phyloP scores from a whole-genome alignment of 2,113 vertebrate species.

The Anguilla japonica region DNA sequence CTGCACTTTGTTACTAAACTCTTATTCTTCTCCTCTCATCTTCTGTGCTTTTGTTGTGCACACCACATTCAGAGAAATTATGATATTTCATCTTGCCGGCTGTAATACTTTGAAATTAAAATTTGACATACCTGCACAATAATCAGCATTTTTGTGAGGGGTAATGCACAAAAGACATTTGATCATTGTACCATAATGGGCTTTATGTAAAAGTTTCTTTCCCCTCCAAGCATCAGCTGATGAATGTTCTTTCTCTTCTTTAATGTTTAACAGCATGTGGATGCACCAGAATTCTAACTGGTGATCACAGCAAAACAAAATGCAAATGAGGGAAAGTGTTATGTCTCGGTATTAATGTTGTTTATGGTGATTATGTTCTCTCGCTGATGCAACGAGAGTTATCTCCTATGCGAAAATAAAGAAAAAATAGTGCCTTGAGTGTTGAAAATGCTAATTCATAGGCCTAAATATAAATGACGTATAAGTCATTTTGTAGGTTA shows the following conservation, averaged over 20 bases:
- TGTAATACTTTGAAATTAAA: not conserved
- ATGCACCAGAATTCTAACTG: not conserved
- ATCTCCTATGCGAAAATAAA: conserved; percentile 54
- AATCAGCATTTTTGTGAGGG: not conserved
- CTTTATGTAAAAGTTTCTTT: not conserved
- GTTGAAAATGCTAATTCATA: conserved; percentile 53
- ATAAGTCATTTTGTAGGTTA: conserved; percentile 52
- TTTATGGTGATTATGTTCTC: conserved; percentile 58
- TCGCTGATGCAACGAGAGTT: conserved; percentile 51
- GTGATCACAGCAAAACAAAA: conserved; percentile 19
- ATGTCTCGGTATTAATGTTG: conserved; percentile 51
- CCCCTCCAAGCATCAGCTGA: not conserved
- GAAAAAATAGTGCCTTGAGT: conserved; percentile 39
- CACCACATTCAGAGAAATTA: not conserved
- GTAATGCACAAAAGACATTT: not conserved
- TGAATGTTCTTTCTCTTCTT: not conserved
- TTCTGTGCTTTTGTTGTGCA: not conserved
- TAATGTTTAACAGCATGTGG: conserved; percentile 6
- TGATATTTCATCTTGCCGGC: not conserved
- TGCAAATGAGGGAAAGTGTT: conserved; percentile 45
- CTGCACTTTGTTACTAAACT: not conserved
- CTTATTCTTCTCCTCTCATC: not conserved
- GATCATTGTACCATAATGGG: not conserved
- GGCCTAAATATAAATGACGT: conserved; percentile 45
- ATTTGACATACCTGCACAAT: not conserved